Percentiles rank a stretch among this genome's conserved stretches.
Evolutionary conservation across 2,888 invertebrate species (phyloP).

Genomic region (Liposcelis brunnea): DNA sequence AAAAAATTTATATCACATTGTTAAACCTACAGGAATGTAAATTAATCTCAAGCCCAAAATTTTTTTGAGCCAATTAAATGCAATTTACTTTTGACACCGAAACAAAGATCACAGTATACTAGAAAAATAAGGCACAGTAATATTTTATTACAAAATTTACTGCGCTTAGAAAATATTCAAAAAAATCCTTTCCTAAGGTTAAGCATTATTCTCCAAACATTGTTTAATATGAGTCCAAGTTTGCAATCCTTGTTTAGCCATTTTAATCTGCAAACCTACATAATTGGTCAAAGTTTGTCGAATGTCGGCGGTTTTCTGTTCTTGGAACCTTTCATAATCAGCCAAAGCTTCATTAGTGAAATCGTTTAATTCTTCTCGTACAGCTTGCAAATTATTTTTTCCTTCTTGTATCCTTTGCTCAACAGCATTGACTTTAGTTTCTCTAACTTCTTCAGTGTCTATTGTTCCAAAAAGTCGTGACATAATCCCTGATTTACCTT

Average conservation of each 20-base stretch:
- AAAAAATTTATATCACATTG: no score
- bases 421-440: constrained; percentile 44
- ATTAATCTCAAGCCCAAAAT: no score
- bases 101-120: no score
- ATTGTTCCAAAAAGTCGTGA: constrained; percentile 55
- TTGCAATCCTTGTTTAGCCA: constrained; percentile 56
- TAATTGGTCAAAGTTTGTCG: constrained; percentile 51
- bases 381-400: constrained; percentile 36
- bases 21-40: no score
- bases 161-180: no score
- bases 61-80: no score
- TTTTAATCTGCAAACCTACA: constrained; percentile 52
- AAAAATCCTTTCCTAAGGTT: no score
- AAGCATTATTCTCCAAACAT: constrained; percentile 52
- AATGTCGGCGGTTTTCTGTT: constrained; percentile 51
- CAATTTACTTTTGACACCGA: no score
- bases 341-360: constrained; percentile 46
- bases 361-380: constrained; percentile 41
- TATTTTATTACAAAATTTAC: no score
- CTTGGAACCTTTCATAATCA: constrained; percentile 55
- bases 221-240: constrained; percentile 60
- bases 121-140: no score
- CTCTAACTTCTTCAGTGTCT: constrained; percentile 57
- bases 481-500: constrained; percentile 53
- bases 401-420: constrained; percentile 49